phyloP scores from a whole-genome alignment of 2,888 invertebrate genomes.

The Callimorpha dominula region DNA sequence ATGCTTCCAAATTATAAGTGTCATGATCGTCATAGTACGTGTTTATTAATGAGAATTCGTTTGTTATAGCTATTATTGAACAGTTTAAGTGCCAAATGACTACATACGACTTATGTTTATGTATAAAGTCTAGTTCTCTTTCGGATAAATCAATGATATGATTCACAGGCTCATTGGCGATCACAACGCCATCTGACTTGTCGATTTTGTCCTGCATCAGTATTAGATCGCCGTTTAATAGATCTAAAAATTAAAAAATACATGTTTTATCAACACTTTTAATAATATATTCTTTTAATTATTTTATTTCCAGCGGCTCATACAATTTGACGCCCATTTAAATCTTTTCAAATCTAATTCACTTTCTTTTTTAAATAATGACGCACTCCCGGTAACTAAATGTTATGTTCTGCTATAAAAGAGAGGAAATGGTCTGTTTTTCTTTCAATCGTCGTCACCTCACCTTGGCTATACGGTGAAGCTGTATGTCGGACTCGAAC shows the following conservation, averaged over 20 bases:
- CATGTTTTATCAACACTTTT: too few species aligned
- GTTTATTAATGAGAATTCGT: neutral
- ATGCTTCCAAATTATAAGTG: neutral
- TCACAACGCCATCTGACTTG: neutral
- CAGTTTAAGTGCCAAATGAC: neutral
- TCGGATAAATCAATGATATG: neutral
- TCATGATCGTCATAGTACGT: neutral
- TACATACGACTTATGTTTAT: neutral
- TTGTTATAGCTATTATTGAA: neutral
- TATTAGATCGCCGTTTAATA: neutral
- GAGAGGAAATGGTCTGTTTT: too few species aligned
- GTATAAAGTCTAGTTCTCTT: neutral
- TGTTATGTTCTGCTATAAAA: too few species aligned
- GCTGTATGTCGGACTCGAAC: too few species aligned
- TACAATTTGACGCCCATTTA: too few species aligned
- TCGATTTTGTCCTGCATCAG: neutral
- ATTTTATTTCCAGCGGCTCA: too few species aligned
- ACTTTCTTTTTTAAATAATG: too few species aligned
- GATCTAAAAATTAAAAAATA: neutral
- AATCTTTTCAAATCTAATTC: too few species aligned
- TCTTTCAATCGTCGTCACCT: too few species aligned
- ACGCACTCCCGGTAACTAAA: too few species aligned
- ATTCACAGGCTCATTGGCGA: neutral
- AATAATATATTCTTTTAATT: too few species aligned
- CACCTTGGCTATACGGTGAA: too few species aligned